A percentile compares a stretch with the other conserved stretches of the same genome.
phyloP scores from a whole-genome alignment of 2,888 invertebrate genomes.

The Zygothrica quintamaculata region DNA sequence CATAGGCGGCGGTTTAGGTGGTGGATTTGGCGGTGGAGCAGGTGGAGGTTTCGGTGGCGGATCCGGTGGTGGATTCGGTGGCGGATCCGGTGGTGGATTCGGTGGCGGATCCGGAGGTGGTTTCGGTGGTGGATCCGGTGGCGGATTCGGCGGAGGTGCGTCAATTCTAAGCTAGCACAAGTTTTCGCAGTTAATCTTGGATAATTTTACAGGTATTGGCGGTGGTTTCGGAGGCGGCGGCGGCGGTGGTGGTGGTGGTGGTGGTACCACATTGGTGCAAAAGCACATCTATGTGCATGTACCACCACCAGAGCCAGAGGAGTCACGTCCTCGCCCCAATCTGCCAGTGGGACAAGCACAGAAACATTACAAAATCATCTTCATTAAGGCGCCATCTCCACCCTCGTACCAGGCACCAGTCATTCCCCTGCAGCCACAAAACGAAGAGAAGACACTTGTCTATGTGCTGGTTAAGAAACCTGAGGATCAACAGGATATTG shows the following conservation, averaged over 20 bases:
- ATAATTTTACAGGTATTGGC: slow-evolving; percentile 56
- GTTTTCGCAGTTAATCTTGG: slow-evolving; percentile 33
- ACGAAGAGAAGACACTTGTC: slow-evolving; percentile 94
- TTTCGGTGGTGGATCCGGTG: slow-evolving; percentile 63
- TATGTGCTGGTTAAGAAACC: slow-evolving; percentile 95
- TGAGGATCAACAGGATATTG: slow-evolving; percentile 92
- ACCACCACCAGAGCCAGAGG: slow-evolving; percentile 93
- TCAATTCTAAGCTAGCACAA: slow-evolving; percentile 4
- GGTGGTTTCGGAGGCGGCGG: slow-evolving; percentile 75
- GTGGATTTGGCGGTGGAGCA: slow-evolving; percentile 62
- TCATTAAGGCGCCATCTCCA: slow-evolving; percentile 95
- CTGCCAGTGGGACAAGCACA: slow-evolving; percentile 90
- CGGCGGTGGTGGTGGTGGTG: slow-evolving; percentile 80
- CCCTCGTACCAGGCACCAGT: slow-evolving; percentile 92
- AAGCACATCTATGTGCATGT: slow-evolving; percentile 96
- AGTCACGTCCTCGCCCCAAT: slow-evolving; percentile 86
- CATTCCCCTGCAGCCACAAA: slow-evolving; percentile 91
- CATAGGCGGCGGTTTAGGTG: slow-evolving; percentile 48
- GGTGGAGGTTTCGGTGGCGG: slow-evolving; percentile 59
- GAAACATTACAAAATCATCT: slow-evolving; percentile 96
- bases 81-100: slow-evolving; percentile 59
- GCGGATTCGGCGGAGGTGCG: slow-evolving; percentile 71
- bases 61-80: slow-evolving; percentile 43
- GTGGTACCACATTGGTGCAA: slow-evolving; percentile 87
- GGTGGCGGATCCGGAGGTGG: slow-evolving; percentile 58